phyloP scores from a whole-genome alignment of 2,797 vertebrate genomes.

The Acrossocheilus fasciatus region DNA sequence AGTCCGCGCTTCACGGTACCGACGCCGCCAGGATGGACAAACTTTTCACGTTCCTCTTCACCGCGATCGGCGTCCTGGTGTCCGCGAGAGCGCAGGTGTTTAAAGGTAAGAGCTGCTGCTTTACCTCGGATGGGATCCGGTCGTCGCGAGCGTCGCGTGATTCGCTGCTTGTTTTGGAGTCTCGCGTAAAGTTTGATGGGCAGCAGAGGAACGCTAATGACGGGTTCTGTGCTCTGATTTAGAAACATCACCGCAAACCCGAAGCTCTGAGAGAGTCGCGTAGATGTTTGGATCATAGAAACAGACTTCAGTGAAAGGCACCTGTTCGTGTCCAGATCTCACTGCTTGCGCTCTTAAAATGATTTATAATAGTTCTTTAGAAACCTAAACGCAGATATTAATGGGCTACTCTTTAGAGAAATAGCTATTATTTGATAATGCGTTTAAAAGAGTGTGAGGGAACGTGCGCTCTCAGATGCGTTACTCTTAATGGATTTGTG shows the following conservation, averaged over 20 bases:
- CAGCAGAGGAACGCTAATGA: constrained; percentile 36
- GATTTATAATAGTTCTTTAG: not conserved
- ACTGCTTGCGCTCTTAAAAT: not conserved
- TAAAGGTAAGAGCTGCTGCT: constrained; percentile 76
- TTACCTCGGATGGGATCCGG: not conserved
- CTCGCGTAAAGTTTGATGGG: constrained; percentile 23
- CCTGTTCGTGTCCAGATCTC: constrained; percentile 26
- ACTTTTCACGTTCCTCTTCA: constrained; percentile 79
- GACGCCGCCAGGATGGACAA: constrained; percentile 81
- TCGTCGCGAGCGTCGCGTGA: not conserved
- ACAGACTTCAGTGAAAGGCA: not conserved
- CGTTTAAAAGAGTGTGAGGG: not conserved
- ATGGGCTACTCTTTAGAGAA: no score
- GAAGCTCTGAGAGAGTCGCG: not conserved
- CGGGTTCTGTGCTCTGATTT: constrained; percentile 48
- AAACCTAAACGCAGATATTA: not conserved
- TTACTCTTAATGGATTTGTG: constrained; percentile 24
- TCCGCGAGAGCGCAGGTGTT: constrained; percentile 79
- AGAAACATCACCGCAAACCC: constrained; percentile 49
- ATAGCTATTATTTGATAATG: not conserved
- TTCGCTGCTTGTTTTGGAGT: not conserved
- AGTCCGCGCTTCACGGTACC: constrained; percentile 72
- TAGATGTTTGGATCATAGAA: not conserved
- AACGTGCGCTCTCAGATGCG: not conserved
- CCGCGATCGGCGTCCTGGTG: constrained; percentile 76